Evolutionary conservation across 2,113 vertebrate species (phyloP).

Genomic region (Beaufortia kweichowensis): DNA sequence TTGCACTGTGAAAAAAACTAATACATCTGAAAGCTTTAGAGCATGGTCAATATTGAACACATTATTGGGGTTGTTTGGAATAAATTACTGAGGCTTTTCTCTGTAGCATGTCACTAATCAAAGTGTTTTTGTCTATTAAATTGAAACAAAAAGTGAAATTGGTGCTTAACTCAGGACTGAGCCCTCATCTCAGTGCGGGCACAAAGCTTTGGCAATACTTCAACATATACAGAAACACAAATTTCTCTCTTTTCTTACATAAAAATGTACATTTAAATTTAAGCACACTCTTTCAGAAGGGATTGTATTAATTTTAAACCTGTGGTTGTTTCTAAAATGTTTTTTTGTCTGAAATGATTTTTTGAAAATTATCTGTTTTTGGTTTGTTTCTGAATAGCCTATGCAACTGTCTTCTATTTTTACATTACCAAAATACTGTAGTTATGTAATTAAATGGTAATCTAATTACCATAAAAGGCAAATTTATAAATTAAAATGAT

Average conservation of each 20-base stretch:
- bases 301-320: constrained; percentile 67
- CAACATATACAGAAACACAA: constrained; percentile 54
- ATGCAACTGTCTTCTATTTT: constrained; percentile 50
- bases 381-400: constrained; percentile 59
- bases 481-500: constrained; percentile 45
- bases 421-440: constrained; percentile 33
- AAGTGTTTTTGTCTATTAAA: constrained; percentile 60
- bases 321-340: constrained; percentile 70
- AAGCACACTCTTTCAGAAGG: constrained; percentile 54
- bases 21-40: constrained; percentile 65
- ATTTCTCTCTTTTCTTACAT: constrained; percentile 4
- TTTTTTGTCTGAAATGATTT: constrained; percentile 56
- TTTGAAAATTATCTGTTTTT: constrained; percentile 55
- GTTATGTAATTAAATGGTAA: constrained; percentile 30
- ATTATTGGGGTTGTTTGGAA: constrained; percentile 34
- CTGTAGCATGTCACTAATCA: constrained; percentile 71
- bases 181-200: constrained; percentile 67
- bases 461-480: constrained; percentile 34
- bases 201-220: constrained; percentile 67
- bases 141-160: constrained; percentile 67
- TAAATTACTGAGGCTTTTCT: constrained; percentile 61
- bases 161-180: constrained; percentile 80
- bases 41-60: constrained; percentile 50
- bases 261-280: constrained; percentile 46
- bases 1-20: constrained; percentile 77